phyloP scores from a whole-genome alignment of 2,888 invertebrate species.

The Rhingia rostrata region DNA sequence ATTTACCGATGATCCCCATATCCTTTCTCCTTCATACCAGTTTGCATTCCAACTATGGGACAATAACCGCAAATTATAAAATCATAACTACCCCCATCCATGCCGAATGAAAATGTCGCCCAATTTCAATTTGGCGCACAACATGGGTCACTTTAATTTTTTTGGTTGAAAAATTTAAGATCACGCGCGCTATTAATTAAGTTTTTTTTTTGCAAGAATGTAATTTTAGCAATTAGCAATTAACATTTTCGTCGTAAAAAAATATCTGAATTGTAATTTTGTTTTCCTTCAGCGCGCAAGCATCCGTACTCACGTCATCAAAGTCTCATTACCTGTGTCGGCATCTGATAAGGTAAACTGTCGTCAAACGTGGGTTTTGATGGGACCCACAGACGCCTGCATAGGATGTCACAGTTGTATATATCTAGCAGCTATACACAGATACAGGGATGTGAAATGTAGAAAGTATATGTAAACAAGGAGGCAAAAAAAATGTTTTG shows the following conservation, averaged over 20 bases:
- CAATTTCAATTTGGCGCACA: neutral
- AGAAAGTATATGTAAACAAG: too few relatives aligned
- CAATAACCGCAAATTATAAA: too few relatives aligned
- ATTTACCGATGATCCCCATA: too few relatives aligned
- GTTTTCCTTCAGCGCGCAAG: neutral
- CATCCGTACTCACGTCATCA: slow-evolving; percentile 20
- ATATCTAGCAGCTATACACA: too few relatives aligned
- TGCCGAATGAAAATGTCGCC: neutral
- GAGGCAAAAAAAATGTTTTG: too few relatives aligned
- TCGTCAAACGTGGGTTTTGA: slow-evolving; percentile 3
- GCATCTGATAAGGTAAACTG: slow-evolving; percentile 7
- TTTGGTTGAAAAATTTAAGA: neutral
- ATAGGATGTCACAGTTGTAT: too few relatives aligned
- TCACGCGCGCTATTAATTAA: slow-evolving; percentile 33
- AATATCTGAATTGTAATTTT: slow-evolving; percentile 10
- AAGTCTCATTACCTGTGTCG: slow-evolving; percentile 44
- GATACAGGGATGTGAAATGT: too few relatives aligned
- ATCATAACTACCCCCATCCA: too few relatives aligned
- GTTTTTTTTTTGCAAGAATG: slow-evolving; percentile 24
- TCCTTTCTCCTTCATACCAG: too few relatives aligned
- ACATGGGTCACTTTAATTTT: neutral
- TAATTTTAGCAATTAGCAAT: slow-evolving; percentile 55
- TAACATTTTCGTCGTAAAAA: slow-evolving; percentile 34
- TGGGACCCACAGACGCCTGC: neutral
- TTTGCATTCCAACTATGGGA: too few relatives aligned